These are phyloP conservation scores for Ceratosolen solmsi DNA, from an alignment of 1,140 invertebrate genomes.

Conservation along the genomic window DNA sequence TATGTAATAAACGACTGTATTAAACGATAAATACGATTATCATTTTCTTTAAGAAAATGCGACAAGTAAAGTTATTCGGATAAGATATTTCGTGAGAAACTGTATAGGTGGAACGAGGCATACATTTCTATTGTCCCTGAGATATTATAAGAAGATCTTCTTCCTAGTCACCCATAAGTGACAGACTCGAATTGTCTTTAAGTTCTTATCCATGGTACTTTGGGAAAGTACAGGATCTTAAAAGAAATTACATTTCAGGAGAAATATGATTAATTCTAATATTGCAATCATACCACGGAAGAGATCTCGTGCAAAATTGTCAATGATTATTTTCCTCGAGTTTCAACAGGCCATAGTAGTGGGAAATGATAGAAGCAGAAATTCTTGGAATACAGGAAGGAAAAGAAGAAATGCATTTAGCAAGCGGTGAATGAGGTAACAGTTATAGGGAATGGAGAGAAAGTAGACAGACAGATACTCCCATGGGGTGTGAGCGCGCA, in stretches of 20 bases:
- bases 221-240: background rate
- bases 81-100: too few relatives aligned
- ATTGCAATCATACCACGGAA: background rate
- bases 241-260: background rate
- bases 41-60: too few relatives aligned
- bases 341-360: background rate
- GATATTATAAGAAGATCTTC: background rate
- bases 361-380: background rate
- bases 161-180: background rate
- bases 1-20: too few relatives aligned
- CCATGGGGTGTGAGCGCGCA: background rate
- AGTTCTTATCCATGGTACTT: background rate
- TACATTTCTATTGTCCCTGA: background rate
- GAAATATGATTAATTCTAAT: constrained; percentile 23
- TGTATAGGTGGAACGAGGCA: background rate
- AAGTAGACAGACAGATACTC: background rate
- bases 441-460: constrained; percentile 18
- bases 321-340: background rate
- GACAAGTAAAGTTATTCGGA: too few relatives aligned
- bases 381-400: background rate
- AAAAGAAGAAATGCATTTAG: constrained; percentile 39
- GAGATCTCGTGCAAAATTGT: constrained; percentile 12
- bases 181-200: background rate
- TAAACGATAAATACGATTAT: too few relatives aligned
- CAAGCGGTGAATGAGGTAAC: background rate